A percentile compares a stretch with the other conserved stretches of the same genome.
Conservation (phyloP, 92 coral and sea anemone species). For the Zoanthus sansibaricus region DNA sequence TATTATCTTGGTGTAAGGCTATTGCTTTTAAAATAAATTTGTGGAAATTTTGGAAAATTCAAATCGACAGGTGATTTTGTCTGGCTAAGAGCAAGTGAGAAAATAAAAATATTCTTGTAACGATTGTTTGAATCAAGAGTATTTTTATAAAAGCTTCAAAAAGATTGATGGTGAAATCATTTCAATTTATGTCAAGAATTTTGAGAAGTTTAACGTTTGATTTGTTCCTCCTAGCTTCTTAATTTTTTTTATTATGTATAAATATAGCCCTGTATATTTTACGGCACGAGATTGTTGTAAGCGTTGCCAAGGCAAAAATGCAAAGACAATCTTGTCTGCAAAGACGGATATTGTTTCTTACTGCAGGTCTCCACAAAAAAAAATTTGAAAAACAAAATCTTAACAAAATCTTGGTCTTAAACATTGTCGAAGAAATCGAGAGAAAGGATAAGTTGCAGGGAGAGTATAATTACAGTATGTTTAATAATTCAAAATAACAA, state of each 20-base stretch:
- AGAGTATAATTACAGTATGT: conserved; percentile 43
- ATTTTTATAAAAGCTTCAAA: not conserved
- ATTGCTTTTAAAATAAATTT: not conserved
- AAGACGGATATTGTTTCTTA: not conserved
- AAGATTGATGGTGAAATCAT: not conserved
- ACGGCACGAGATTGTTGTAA: conserved; percentile 8
- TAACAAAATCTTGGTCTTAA: not conserved
- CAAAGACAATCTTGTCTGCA: too few species aligned
- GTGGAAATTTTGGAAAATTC: not conserved
- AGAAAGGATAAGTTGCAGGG: conserved; percentile 27
- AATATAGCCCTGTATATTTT: conserved; percentile 46
- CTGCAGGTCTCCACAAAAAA: not conserved
- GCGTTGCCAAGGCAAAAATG: conserved; percentile 24
- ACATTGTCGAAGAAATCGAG: conserved; percentile 2
- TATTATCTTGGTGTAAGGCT: not conserved
- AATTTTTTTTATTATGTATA: conserved; percentile 27
- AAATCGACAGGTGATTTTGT: conserved; percentile 3
- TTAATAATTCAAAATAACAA: conserved; percentile 45
- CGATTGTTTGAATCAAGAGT: not conserved
- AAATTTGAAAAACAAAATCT: not conserved
- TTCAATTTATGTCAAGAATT: not conserved
- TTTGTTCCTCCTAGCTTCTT: not conserved
- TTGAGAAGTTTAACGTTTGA: not conserved
- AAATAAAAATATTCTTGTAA: not conserved
- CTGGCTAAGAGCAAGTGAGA: not conserved